Conservation (phyloP, 2,888 invertebrate genomes). For the Parapristionchus giblindavisi region DNA sequence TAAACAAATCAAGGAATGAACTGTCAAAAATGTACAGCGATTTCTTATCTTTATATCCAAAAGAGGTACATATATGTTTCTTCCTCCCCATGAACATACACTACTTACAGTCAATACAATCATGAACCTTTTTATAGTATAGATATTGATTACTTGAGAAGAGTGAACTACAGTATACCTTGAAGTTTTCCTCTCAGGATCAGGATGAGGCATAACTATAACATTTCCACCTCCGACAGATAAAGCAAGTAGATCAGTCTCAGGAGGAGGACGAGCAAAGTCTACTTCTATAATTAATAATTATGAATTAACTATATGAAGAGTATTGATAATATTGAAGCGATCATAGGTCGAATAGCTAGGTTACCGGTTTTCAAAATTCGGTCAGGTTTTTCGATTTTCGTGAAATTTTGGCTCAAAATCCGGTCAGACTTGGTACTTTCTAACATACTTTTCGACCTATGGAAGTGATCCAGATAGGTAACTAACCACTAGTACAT, state of each 20-base stretch:
- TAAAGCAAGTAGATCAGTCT: conserved; percentile 63
- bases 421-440: no score
- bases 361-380: background rate
- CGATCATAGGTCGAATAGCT: no score
- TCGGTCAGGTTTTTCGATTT: background rate
- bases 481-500: conserved; percentile 41
- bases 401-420: background rate
- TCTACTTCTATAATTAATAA: conserved; percentile 53
- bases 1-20: no score
- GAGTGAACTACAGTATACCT: no score
- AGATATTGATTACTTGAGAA: no score
- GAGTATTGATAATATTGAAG: no score
- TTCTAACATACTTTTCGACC: no score
- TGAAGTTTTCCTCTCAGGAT: conserved; percentile 49
- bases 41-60: no score
- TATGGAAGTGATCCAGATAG: background rate
- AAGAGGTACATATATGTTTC: background rate
- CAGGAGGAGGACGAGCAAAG: conserved; percentile 56
- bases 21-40: no score
- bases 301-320: no score
- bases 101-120: no score
- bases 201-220: conserved; percentile 68
- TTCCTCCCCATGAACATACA: background rate
- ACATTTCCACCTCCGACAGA: conserved; percentile 64
- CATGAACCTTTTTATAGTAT: no score